Evolutionary conservation across 1,140 invertebrate species (phyloP), one percentile per base, ranked within the genome.

Genomic region (Vollenhovia emeryi): DNA sequence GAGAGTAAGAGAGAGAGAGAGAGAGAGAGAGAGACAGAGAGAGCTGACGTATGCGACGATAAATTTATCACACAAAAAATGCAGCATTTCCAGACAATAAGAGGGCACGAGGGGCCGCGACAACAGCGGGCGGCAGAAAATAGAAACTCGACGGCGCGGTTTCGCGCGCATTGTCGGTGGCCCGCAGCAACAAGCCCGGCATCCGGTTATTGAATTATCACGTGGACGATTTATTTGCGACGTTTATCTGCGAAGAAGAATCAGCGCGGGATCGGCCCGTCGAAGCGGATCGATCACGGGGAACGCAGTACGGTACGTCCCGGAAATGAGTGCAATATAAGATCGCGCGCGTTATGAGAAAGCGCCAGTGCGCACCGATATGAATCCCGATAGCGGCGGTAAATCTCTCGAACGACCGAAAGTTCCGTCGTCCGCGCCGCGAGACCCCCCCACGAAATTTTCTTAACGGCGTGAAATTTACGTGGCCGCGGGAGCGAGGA

Each of bases 1-100:
- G 76, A 71, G 30, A 45, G 43, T 3, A 2, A 45, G 11, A 9
- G 43, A 45, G 43, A 45, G 43, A 45, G 43, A 13, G 43, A 48
- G 5, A 0, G 45, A 48, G 45, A 48, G 45, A n/a, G 48, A 7
- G 13, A 18, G 18, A 50, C 15, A 50, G 18, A 40, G 45, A 21
- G 76, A 73, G 33, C 18, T 82, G 78, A 82, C 66, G 66, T 73
- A 82, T 82, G 78, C 66, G 78, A 73, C 78, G 66, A 82, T 82
- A 82, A 82, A 82, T 82, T 82, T 82, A 82, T 82, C 78, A 45
- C 33, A 43, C 66, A 57, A 82, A 82, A 82, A 82, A 73, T 27
- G 24, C 78, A 36, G 24, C 78, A n/a, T 21, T 45, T 33, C 36
- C 36, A 27, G 50, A 82, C 78, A 82, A 82, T 73, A 59, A 82